These are phyloP conservation scores for Pelochelys cantorii DNA, from an alignment of 2,797 vertebrate species.

Conservation along the genomic window DNA sequence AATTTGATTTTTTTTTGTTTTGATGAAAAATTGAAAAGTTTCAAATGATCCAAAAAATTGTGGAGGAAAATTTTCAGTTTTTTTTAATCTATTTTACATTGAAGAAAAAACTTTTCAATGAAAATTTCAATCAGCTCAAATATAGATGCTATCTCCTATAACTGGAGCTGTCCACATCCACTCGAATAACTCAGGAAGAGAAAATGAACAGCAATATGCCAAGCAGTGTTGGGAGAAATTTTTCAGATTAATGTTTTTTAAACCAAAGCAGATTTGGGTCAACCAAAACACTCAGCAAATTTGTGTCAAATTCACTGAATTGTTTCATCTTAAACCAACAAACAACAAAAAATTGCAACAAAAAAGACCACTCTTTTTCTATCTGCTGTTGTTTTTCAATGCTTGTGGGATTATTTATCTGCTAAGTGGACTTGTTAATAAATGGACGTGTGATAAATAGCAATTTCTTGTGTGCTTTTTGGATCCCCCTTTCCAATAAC, in stretches of 20 bases:
- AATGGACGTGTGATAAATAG: not conserved
- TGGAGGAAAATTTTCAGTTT: not conserved
- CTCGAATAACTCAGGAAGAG: not conserved
- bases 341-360: not conserved
- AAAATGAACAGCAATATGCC: not conserved
- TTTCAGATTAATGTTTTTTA: too few relatives aligned
- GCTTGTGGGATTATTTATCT: not conserved
- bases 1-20: not conserved
- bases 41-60: not conserved
- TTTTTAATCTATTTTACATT: not conserved
- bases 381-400: not conserved
- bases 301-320: not conserved
- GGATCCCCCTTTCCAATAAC: not conserved
- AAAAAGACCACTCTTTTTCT: not conserved
- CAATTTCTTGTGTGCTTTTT: not conserved
- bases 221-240: not conserved
- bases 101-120: not conserved
- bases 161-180: not conserved
- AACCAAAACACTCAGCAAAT: not conserved
- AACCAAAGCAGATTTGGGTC: not conserved
- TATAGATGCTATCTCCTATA: not conserved
- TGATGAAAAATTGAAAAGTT: not conserved
- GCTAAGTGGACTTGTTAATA: not conserved
- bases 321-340: not conserved
- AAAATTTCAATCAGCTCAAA: not conserved